Conservation (phyloP, 2,888 invertebrate genomes). For the Sthenelais limicola region DNA sequence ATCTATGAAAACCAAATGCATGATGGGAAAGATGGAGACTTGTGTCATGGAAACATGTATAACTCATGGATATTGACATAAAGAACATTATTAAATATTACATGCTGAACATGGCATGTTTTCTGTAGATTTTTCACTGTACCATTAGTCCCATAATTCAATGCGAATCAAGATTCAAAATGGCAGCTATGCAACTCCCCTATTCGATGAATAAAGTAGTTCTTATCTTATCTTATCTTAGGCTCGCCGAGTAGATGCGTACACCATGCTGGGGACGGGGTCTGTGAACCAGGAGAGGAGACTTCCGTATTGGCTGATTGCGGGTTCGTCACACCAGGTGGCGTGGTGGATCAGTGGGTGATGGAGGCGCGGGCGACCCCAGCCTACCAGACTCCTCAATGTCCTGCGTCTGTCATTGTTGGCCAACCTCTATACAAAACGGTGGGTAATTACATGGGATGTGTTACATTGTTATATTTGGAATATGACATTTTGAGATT, state of each 20-base stretch:
- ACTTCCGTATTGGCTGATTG: slow-evolving; percentile 56
- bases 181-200: too few species aligned
- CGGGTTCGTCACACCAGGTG: slow-evolving; percentile 61
- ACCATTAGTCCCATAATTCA: too few species aligned
- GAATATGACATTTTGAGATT: slow-evolving; percentile 45
- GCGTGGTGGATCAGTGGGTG: slow-evolving; percentile 64
- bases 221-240: neutral
- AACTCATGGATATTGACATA: too few species aligned
- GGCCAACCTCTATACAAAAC: slow-evolving; percentile 52
- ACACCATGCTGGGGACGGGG: slow-evolving; percentile 58
- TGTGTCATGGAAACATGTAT: too few species aligned
- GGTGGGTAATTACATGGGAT: neutral
- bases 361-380: slow-evolving; percentile 57
- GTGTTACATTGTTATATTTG: slow-evolving; percentile 59
- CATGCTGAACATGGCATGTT: too few species aligned
- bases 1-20: too few species aligned
- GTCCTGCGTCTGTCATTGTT: slow-evolving; percentile 55
- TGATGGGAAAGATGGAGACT: too few species aligned
- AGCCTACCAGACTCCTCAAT: slow-evolving; percentile 52
- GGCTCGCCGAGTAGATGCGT: slow-evolving; percentile 65
- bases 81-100: too few species aligned
- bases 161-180: too few species aligned
- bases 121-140: too few species aligned
- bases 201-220: too few species aligned
- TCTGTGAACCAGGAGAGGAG: slow-evolving; percentile 62